Conservation (phyloP, 2,113 vertebrate genomes). For the Ceyx cyanopectus region DNA sequence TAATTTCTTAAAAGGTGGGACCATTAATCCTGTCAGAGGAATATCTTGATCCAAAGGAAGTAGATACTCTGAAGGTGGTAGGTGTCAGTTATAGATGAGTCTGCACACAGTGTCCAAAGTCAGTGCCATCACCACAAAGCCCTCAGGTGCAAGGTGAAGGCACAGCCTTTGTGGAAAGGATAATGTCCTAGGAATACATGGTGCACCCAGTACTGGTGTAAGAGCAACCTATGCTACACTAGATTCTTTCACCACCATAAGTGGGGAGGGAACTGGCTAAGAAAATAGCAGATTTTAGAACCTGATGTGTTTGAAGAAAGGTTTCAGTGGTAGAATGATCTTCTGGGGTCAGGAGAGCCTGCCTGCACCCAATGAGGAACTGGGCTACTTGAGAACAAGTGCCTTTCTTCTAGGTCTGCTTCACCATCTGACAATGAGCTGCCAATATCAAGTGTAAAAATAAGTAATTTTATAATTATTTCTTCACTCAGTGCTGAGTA, state of each 20-base stretch:
- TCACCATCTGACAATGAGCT: accelerated
- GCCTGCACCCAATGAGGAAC: neutral
- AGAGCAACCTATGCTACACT: neutral
- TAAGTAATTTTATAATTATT: no score
- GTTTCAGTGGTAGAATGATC: neutral
- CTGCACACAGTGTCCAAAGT: neutral
- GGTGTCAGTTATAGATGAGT: neutral
- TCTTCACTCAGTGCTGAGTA: neutral
- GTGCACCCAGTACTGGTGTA: neutral
- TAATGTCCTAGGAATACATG: neutral
- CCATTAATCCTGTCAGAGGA: constrained; percentile 46
- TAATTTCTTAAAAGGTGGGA: constrained; percentile 58
- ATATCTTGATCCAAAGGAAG: neutral
- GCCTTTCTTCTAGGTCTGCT: neutral
- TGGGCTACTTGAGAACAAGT: neutral
- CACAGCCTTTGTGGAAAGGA: neutral
- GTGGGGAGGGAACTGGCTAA: neutral
- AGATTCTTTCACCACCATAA: neutral
- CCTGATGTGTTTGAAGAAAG: neutral
- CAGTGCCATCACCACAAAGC: neutral
- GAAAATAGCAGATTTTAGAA: neutral
- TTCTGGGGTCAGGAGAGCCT: neutral
- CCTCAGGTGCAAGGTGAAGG: neutral
- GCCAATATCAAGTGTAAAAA: neutral
- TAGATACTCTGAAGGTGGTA: neutral